Percentiles rank a stretch among this genome's conserved stretches.
phyloP scores from a whole-genome alignment of 2,113 vertebrate species.

The Ctenodactylus gundi region DNA sequence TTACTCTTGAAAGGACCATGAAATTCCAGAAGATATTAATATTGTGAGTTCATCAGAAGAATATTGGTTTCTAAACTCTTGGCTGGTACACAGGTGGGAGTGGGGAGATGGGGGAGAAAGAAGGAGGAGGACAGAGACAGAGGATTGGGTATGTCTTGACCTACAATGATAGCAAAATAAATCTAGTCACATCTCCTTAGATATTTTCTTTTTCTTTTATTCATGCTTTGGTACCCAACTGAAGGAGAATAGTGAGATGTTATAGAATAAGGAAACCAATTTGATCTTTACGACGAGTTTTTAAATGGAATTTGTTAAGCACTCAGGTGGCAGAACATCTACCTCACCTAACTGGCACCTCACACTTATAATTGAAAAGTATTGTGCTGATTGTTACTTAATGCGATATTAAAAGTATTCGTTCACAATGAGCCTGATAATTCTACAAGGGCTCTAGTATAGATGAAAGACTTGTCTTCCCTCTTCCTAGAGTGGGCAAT shows the following conservation, averaged over 20 bases:
- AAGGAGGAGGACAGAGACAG: neutral
- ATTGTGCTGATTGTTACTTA: neutral
- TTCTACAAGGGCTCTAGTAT: neutral
- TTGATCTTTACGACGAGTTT: neutral
- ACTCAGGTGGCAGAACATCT: neutral
- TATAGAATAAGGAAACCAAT: neutral
- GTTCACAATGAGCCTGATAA: neutral
- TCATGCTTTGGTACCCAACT: neutral
- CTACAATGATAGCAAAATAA: neutral
- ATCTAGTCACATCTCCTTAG: neutral
- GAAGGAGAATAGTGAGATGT: neutral
- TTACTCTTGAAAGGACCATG: neutral
- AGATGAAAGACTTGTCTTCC: neutral
- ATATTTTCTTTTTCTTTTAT: neutral
- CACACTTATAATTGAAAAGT: conserved; percentile 38
- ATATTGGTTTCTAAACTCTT: neutral
- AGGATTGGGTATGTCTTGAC: neutral
- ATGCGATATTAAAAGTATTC: neutral
- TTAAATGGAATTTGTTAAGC: neutral
- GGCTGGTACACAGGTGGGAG: neutral
- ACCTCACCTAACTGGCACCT: conserved; percentile 17
- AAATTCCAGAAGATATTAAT: neutral
- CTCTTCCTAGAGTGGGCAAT: neutral
- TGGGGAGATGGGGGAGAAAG: rapidly evolving
- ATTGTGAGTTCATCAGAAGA: neutral